Evolutionary conservation across 2,888 invertebrate species (phyloP).

Genomic region (Nemotelus nigrinus): DNA sequence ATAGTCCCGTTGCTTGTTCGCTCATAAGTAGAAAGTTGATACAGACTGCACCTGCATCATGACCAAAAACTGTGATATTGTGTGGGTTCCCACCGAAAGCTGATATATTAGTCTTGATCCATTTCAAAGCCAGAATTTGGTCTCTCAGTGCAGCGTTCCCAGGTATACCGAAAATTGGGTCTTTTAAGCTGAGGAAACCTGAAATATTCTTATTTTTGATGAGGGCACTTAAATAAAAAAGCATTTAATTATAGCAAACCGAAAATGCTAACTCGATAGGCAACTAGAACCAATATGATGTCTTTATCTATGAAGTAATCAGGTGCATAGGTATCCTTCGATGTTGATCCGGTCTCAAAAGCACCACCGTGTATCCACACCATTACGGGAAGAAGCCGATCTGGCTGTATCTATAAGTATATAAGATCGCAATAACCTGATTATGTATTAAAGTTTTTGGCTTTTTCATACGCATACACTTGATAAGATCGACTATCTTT

Average conservation of each 20-base stretch:
- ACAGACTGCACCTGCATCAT: conserved; percentile 67
- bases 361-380: conserved; percentile 68
- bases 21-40: conserved; percentile 66
- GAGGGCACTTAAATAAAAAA: neutral
- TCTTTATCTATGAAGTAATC: conserved; percentile 66
- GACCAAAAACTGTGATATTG: conserved; percentile 68
- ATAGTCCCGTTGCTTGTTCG: conserved; percentile 64
- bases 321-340: conserved; percentile 63
- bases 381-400: conserved; percentile 62
- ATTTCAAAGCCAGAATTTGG: conserved; percentile 66
- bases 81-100: conserved; percentile 67
- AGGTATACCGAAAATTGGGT: conserved; percentile 65
- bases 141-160: conserved; percentile 69
- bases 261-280: conserved; percentile 66
- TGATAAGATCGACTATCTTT: too few species aligned
- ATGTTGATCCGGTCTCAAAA: conserved; percentile 65
- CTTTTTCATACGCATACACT: too few species aligned
- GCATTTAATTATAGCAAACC: conserved; percentile 53
- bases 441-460: too few species aligned
- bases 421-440: neutral
- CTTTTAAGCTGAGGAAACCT: conserved; percentile 67
- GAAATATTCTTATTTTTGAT: neutral
- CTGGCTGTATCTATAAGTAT: neutral
- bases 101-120: conserved; percentile 66
- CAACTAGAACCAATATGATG: conserved; percentile 65